Percentiles rank a stretch among this genome's conserved stretches.
Conservation (phyloP, 2,113 vertebrate species). For the Psammodynastes pulverulentus region DNA sequence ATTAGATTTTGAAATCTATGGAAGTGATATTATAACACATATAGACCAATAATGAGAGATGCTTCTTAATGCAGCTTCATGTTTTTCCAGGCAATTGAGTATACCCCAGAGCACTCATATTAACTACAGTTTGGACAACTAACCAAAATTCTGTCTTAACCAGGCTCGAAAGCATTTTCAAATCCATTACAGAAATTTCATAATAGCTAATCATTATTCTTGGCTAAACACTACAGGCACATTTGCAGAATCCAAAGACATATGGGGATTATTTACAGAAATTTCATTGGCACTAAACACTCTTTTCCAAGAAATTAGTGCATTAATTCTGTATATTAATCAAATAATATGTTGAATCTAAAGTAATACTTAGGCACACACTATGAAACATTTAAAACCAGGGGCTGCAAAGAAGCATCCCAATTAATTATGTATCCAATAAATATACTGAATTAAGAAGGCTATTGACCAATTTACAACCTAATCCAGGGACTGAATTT, state of each 20-base stretch:
- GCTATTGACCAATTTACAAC: not conserved
- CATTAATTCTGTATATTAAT: slow-evolving; percentile 20
- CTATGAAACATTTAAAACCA: not conserved
- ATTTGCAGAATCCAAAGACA: not conserved
- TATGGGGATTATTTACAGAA: slow-evolving; percentile 3
- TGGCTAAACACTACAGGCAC: not conserved
- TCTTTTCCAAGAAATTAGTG: slow-evolving; percentile 17
- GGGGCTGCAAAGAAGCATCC: not conserved
- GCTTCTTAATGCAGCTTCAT: not conserved
- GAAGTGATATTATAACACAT: not conserved
- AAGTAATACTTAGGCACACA: not conserved
- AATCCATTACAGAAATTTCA: slow-evolving; percentile 3
- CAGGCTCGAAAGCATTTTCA: not conserved
- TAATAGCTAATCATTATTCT: slow-evolving; percentile 9
- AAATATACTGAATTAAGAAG: not conserved
- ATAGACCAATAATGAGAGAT: not conserved
- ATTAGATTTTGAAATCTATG: not conserved
- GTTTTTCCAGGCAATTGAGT: not conserved
- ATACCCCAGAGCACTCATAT: not conserved
- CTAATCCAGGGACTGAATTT: not conserved
- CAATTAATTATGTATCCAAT: not conserved
- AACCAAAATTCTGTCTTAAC: not conserved
- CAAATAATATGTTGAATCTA: slow-evolving; percentile 3
- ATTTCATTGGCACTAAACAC: slow-evolving; percentile 9
- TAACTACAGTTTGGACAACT: not conserved